These are phyloP conservation scores for Hoplodrina blanda DNA, from an alignment of 2,888 invertebrate species.

Conservation along the genomic window DNA sequence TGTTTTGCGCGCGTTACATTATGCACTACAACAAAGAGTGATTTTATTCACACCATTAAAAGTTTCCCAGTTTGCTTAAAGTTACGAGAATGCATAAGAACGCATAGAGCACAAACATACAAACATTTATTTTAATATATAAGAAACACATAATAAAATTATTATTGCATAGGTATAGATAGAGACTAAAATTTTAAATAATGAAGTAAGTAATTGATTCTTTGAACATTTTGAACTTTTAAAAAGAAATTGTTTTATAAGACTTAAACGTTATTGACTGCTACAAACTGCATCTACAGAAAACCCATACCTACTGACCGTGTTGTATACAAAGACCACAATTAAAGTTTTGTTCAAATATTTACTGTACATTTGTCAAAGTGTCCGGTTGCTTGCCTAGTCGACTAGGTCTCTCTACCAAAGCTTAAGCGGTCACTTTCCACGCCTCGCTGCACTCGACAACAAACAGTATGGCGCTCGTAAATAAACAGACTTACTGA, in stretches of 20 bases:
- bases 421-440: conserved; percentile 57
- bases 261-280: not conserved
- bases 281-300: not conserved
- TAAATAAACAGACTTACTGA: conserved; percentile 59
- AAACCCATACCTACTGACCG: not conserved
- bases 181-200: no score
- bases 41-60: no score
- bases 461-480: conserved; percentile 38
- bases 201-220: no score
- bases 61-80: no score
- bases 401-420: conserved; percentile 44
- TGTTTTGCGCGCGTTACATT: no score
- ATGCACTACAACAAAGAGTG: no score
- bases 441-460: conserved; percentile 38
- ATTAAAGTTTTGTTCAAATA: conserved; percentile 51
- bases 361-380: conserved; percentile 51
- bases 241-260: not conserved
- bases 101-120: no score
- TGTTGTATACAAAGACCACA: conserved; percentile 16
- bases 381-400: conserved; percentile 47
- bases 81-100: no score
- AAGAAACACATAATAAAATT: no score
- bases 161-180: no score
- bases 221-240: no score
- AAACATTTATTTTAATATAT: no score